These are phyloP conservation scores for Merluccius polli DNA, from an alignment of 2,797 vertebrate species.

Conservation along the genomic window DNA sequence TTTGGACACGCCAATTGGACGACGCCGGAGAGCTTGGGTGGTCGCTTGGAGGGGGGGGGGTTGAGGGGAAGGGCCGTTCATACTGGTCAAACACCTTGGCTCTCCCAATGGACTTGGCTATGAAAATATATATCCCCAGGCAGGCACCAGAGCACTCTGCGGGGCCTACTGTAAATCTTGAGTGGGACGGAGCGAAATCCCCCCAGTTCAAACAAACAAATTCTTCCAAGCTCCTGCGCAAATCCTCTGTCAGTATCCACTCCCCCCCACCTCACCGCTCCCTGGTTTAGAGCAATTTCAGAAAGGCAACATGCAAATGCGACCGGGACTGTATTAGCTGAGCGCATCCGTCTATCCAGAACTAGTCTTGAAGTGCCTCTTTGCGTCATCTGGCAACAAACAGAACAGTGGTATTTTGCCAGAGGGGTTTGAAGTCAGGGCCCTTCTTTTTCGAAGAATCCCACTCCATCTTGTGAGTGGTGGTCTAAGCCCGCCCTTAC, in stretches of 20 bases:
- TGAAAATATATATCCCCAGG: conserved; percentile 29
- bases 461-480: conserved; percentile 46
- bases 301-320: conserved; percentile 44
- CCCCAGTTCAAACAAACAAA: neutral
- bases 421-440: conserved; percentile 55
- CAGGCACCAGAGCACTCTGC: conserved; percentile 35
- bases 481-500: conserved; percentile 42
- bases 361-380: conserved; percentile 18
- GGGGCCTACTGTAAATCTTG: conserved; percentile 5
- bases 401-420: conserved; percentile 60
- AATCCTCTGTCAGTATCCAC: too few species aligned
- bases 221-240: too few species aligned
- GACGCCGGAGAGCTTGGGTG: conserved; percentile 63
- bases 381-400: conserved; percentile 27
- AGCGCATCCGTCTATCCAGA: conserved; percentile 44
- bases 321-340: conserved; percentile 47
- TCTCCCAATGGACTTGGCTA: conserved; percentile 32
- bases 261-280: too few species aligned
- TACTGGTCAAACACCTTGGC: conserved; percentile 45
- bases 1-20: conserved; percentile 66
- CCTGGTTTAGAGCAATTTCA: too few species aligned
- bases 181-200: neutral
- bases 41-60: conserved; percentile 35
- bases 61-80: neutral
- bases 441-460: conserved; percentile 40